Evolutionary conservation across 1,140 invertebrate species (phyloP).

Genomic region (Caenorhabditis elegans): WBcel235 BX284604.4:11049001-11049500

Average conservation of each 20-base stretch:
- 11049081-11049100: background rate
- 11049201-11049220: background rate
- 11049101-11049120: slow-evolving; percentile 35
- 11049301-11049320: slow-evolving; percentile 11
- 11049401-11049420: background rate
- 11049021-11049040: background rate
- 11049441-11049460: background rate
- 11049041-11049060: background rate
- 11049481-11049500: slow-evolving; percentile 8
- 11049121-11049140: background rate
- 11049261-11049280: background rate
- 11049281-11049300: background rate
- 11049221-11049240: background rate
- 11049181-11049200: background rate
- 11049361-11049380: background rate
- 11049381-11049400: background rate
- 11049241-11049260: background rate
- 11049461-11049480: slow-evolving; percentile 13
- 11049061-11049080: background rate
- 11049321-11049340: background rate
- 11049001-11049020: background rate
- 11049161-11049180: background rate
- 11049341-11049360: background rate
- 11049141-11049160: background rate
- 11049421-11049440: background rate